Base-by-base conservation (phyloP, 1,140 invertebrate species). In the Drosophila rhopaloa region DNA sequence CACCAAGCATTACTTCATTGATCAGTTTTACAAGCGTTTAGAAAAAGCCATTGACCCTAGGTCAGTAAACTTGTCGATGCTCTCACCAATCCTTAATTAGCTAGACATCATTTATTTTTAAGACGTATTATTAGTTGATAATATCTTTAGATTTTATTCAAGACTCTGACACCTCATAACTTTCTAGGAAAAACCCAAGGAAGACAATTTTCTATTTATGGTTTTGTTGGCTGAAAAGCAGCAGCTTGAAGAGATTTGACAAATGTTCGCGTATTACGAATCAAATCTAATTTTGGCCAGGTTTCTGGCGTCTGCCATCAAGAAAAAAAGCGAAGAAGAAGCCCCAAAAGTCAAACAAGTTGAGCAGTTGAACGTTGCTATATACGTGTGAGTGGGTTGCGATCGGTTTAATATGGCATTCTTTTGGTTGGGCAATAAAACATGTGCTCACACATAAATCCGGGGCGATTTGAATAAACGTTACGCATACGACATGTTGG, bases 221-320 rank as follows among this genome's bases (percentile, higher is more conserved):
- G 68, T 71, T 71, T 71, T 50, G 67, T 71, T 35, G n/a, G 65
- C 37, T 5, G 51, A 48, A 35, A 51, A 65, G 47, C 24, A n/a
- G 37, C 43, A 47, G n/a, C 65, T 48, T 50, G 16, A 38, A 43
- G 10, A 7, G 19, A 41, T 62, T 85, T 84, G 81, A 81, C 81
- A 83, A 79, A 83, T 80, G 62, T 54, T 43, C 50, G 46, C 51
- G 63, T 38, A 89, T 89, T 88, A 88, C 80, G 83, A 88, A 83
- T 88, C 79, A 73, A 77, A 67, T 88, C 83, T 88, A 88, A 88
- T 89, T 88, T 88, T 88, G 72, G 79, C 77, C 67, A 48, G 57
- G 51, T 76, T 75, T 82, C 70, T 66, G 65, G 46, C 65, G 63
- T 67, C 63, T 67, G 63, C 59, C 60, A 65, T 58, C 46, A 47